Percentiles rank a stretch among this genome's conserved stretches.
Conservation (phyloP, 2,797 vertebrate species). For the Cynodonichthys magdalenae region DNA sequence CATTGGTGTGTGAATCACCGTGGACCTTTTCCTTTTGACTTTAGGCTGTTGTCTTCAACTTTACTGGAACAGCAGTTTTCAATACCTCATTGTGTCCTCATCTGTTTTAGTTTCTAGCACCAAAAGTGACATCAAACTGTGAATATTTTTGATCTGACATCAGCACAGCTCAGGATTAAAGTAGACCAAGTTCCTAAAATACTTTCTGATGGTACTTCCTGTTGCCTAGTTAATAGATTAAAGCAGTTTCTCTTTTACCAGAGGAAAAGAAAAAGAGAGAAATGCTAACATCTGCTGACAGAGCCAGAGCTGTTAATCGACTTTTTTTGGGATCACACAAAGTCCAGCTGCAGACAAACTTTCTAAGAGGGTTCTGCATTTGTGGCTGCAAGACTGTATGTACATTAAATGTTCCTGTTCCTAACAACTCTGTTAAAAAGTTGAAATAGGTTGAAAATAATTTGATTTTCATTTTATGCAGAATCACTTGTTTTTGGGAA, state of each 20-base stretch:
- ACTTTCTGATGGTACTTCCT: conserved; percentile 6
- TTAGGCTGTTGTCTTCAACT: conserved; percentile 17
- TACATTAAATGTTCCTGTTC: no score
- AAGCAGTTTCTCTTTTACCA: neutral
- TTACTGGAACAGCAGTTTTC: conserved; percentile 22
- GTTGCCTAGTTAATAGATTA: conserved; percentile 2
- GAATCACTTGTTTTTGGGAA: no score
- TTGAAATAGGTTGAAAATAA: no score
- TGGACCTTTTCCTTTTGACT: conserved; percentile 26
- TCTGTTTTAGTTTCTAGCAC: conserved; percentile 40
- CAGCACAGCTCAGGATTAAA: conserved; percentile 31
- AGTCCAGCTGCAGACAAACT: neutral
- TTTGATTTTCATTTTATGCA: no score
- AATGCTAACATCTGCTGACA: neutral
- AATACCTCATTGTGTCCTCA: conserved; percentile 30
- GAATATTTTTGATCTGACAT: conserved; percentile 34
- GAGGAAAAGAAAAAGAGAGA: neutral
- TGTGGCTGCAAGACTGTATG: no score
- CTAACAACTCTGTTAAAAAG: no score
- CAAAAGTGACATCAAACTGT: conserved; percentile 32
- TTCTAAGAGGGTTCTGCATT: no score
- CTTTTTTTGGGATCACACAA: neutral
- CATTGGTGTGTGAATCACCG: conserved; percentile 18
- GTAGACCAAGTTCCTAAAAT: conserved; percentile 9
- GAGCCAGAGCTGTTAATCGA: neutral